These are phyloP conservation scores for Pelagia noctiluca DNA, from an alignment of 30 jellyfish, hydroid and myxozoan species.

Conservation along the genomic window DNA sequence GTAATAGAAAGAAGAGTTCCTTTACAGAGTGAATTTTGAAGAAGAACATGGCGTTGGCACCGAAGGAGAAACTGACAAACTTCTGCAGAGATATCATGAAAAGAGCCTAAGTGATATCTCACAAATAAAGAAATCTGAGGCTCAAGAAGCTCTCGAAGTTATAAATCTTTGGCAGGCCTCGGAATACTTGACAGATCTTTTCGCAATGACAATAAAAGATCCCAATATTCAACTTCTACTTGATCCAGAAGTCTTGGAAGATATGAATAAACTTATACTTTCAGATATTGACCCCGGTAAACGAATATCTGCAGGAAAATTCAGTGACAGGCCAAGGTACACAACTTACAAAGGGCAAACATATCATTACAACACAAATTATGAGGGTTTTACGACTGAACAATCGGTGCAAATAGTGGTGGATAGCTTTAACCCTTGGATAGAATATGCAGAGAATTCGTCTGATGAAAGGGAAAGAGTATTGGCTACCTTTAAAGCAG, in stretches of 20 bases:
- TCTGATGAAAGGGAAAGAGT: neutral
- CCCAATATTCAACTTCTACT: too few relatives aligned
- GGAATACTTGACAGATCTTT: too few relatives aligned
- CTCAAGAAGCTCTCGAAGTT: too few relatives aligned
- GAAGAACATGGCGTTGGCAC: too few relatives aligned
- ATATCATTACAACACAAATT: conserved; percentile 1
- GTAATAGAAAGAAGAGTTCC: too few relatives aligned
- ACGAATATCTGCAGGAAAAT: conserved; percentile 21
- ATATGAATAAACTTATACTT: conserved; percentile 2
- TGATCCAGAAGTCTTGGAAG: conserved; percentile 7
- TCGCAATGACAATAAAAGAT: too few relatives aligned
- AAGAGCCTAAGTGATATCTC: too few relatives aligned
- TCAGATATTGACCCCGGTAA: neutral
- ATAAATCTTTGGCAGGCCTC: too few relatives aligned
- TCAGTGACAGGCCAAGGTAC: neutral
- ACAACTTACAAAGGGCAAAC: conserved; percentile 34
- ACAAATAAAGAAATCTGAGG: too few relatives aligned
- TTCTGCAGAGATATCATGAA: too few relatives aligned
- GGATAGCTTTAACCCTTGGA: conserved; percentile 32
- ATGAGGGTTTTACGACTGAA: neutral
- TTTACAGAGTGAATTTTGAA: too few relatives aligned
- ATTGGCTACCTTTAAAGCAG: conserved; percentile 15
- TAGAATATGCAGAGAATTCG: neutral
- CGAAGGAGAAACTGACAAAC: too few relatives aligned
- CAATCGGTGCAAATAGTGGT: neutral